Percentiles rank a stretch among this genome's conserved stretches.
Conservation (phyloP, 2,797 vertebrate genomes). For the Enteromius treurensis region DNA sequence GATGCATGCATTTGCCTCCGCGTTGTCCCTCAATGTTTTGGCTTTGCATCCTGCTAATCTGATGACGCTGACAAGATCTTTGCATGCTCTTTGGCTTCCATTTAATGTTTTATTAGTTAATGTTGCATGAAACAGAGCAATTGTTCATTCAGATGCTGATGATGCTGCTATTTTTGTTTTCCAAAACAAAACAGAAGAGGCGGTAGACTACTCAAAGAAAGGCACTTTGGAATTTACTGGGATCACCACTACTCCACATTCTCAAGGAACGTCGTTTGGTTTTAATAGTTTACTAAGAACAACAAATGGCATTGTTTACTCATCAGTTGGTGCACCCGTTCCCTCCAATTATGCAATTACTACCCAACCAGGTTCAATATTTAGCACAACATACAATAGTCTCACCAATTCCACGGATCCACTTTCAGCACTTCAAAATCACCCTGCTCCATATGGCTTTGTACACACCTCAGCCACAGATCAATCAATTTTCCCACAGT, state of each 20-base stretch:
- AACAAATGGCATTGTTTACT: slow-evolving; percentile 94
- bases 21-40: slow-evolving; percentile 90
- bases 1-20: slow-evolving; percentile 95
- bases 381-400: slow-evolving; percentile 82
- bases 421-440: slow-evolving; percentile 80
- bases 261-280: slow-evolving; percentile 85
- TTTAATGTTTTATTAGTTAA: slow-evolving; percentile 75
- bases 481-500: slow-evolving; percentile 79
- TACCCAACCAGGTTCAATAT: slow-evolving; percentile 96
- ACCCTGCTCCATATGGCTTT: slow-evolving; percentile 86
- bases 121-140: slow-evolving; percentile 65
- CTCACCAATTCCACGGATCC: slow-evolving; percentile 71
- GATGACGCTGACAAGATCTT: slow-evolving; percentile 78
- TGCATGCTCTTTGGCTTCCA: slow-evolving; percentile 83
- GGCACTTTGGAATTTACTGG: slow-evolving; percentile 83
- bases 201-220: slow-evolving; percentile 97
- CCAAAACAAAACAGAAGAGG: slow-evolving; percentile 93
- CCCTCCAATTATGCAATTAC: slow-evolving; percentile 95
- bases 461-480: slow-evolving; percentile 83
- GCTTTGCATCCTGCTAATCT: slow-evolving; percentile 86
- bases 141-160: slow-evolving; percentile 69
- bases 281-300: slow-evolving; percentile 88
- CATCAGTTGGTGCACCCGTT: slow-evolving; percentile 89
- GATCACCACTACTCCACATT: slow-evolving; percentile 84
- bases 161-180: slow-evolving; percentile 63